Base-by-base conservation (phyloP, 1,140 invertebrate species). In the Orussus abietinus region DNA sequence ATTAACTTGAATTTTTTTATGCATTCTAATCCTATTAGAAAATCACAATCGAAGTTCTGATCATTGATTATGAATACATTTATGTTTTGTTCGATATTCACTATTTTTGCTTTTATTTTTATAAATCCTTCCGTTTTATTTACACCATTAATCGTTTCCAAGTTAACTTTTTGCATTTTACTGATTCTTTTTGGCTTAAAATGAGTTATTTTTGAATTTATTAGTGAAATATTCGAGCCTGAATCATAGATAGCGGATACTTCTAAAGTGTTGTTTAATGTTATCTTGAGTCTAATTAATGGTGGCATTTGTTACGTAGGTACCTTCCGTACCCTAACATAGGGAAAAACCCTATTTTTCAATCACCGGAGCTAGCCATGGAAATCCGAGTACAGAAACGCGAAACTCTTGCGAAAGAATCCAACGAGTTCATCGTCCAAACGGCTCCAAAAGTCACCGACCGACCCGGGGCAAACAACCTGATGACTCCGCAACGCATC, bases 241-340 rank as follows among this genome's bases (percentile, higher is more conserved):
- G 41, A 35, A 47, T 64, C 59, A 60, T 62, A 64, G 37, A 60
- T 42, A 12, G 49, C 61, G 0, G 28, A 14, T 12, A 30, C 44
- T 46, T 55, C 49, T 36, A 64, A 13, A 5, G 22, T 36, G 42
- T 62, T 47, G 45, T 62, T 57, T 40, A 64, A 40, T 42, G 41
- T 4, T 42, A 64, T 26, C 13, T 63, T 61, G 4, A 51, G 42
- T 54, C 53, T 54, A 28, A 62, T 59, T 49, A 61, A 61, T 59
- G 59, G 61, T 40, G 51, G 38, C 30, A 54, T 37, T 44, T 63
- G 59, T 63, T 63, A 61, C 62, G 33, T 12, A 28, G 54, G 47
- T 30, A 38, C 15, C 17, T 53, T 10, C 36, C 42, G 49, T 5
- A 53, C 22, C 33, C 51, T 46, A 12, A 53, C 42, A 45, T 58